Conservation (phyloP, 2,113 vertebrate genomes). For the Psettodes erumei region DNA sequence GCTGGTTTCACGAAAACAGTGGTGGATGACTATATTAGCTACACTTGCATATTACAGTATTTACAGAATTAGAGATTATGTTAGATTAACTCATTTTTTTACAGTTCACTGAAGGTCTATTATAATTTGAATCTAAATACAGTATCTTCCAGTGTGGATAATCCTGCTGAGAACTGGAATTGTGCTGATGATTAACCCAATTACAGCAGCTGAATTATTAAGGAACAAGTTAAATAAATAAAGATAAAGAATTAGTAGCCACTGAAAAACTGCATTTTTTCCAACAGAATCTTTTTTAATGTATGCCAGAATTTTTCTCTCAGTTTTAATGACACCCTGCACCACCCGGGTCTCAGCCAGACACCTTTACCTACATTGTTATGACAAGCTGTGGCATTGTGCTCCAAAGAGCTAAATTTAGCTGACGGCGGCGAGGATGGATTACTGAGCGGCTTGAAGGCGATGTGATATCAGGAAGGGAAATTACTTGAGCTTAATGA, state of each 20-base stretch:
- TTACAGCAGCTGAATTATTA: slow-evolving; percentile 40
- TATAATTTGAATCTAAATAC: slow-evolving; percentile 29
- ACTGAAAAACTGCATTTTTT: slow-evolving; percentile 14
- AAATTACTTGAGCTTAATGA: slow-evolving; percentile 80
- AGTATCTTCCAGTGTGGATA: slow-evolving; percentile 17
- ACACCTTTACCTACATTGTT: slow-evolving; percentile 50
- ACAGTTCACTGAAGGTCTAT: slow-evolving; percentile 11
- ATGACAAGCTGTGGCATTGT: slow-evolving; percentile 49
- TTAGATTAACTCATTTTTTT: slow-evolving; percentile 22
- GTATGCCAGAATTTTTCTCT: not conserved
- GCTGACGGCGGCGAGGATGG: slow-evolving; percentile 64
- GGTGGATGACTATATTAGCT: not conserved
- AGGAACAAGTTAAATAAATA: slow-evolving; percentile 6
- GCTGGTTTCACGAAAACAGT: not conserved
- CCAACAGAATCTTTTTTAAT: slow-evolving; percentile 9
- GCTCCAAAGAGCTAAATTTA: slow-evolving; percentile 65
- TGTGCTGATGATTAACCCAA: slow-evolving; percentile 38
- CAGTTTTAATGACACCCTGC: slow-evolving; percentile 22
- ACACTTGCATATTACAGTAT: not conserved
- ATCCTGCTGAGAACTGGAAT: slow-evolving; percentile 33
- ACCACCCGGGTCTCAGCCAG: slow-evolving; percentile 20
- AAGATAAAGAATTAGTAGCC: slow-evolving; percentile 14
- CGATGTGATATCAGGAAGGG: slow-evolving; percentile 75
- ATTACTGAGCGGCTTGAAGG: slow-evolving; percentile 67
- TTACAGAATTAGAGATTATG: slow-evolving; percentile 9